Evolutionary conservation across 2,888 invertebrate species (phyloP), one percentile per base, ranked within the genome.

Genomic region (Drosophila conformis): DNA sequence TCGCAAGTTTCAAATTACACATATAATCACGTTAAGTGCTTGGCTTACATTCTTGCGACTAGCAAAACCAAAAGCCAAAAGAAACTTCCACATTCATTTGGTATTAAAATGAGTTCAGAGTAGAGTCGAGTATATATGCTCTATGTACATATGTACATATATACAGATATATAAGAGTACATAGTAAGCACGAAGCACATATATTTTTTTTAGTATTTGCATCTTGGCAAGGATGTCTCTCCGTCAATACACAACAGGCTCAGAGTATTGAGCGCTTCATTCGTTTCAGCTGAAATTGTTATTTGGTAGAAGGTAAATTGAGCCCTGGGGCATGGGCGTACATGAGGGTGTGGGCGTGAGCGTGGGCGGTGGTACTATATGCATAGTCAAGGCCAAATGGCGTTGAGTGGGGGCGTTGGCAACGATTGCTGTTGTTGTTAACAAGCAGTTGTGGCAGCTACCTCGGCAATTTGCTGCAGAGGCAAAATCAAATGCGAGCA

Each of bases 391-490:
- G 87, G 87, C 67, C 84, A 74, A 73, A 69, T 68, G 73, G 76
- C 73, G 76, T 73, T 64, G 59, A 68, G 70, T 62, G 83, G 8
- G 15, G 86, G 88, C 80, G 87, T 81, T 75, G 59, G 57, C 68
- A 69, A 69, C 38, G 31, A 36, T 42, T 56, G 58, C 49, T 60
- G 60, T 48, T 54, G 49, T 69, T 83, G 84, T 83, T 88, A 86
- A 84, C 89, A 79, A 86, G 89, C 62, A 21, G 21, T 21, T 72
- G 62, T 48, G 68, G 49, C 64, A 69, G 54, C 72, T 35, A 83
- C 79, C 87, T 83, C 80, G 62, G 62, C 82, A 80, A 84, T 87
- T 87, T 83, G 72, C 81, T 68, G 46, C 46, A 53, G 58, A 42
- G 54, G 72, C 69, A 56, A 77, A 82, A 87, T 77, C 85, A 70